A percentile compares a stretch with the other conserved stretches of the same genome.
Conservation (phyloP, 2,797 vertebrate species). For the Crypturellus tataupa region DNA sequence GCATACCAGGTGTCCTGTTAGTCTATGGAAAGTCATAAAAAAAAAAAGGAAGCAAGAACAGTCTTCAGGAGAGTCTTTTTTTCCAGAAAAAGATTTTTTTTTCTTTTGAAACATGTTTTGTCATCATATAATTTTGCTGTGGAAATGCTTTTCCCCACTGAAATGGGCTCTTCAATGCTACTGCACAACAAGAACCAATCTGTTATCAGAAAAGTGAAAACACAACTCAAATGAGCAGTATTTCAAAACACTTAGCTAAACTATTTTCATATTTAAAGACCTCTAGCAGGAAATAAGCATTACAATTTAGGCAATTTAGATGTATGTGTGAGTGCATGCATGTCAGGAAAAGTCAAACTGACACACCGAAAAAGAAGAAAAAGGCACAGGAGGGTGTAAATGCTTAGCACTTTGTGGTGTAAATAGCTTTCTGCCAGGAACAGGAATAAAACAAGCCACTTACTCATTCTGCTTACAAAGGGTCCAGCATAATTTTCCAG, state of each 20-base stretch:
- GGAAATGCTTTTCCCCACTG: neutral
- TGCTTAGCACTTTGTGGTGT: neutral
- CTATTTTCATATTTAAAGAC: neutral
- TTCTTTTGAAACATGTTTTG: neutral
- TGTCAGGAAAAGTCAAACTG: neutral
- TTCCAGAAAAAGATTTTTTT: neutral
- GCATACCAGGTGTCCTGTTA: neutral
- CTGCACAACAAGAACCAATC: neutral
- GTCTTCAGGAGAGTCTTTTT: neutral
- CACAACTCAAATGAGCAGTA: neutral
- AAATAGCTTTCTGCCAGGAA: neutral
- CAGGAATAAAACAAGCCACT: fast-evolving
- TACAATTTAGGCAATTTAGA: neutral
- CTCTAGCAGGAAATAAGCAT: neutral
- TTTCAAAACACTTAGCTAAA: neutral
- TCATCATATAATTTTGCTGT: neutral
- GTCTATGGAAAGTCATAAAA: neutral
- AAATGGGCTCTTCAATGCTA: neutral
- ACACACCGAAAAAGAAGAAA: neutral
- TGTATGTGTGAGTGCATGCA: too few species aligned
- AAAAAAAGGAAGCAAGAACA: neutral
- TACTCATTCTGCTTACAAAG: neutral
- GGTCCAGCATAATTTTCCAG: neutral
- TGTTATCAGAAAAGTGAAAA: neutral
- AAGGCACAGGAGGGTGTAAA: neutral